Evolutionary conservation across 2,113 vertebrate genomes (phyloP), one percentile per base, ranked within the genome.

Genomic region (Peucedramus taeniatus): DNA sequence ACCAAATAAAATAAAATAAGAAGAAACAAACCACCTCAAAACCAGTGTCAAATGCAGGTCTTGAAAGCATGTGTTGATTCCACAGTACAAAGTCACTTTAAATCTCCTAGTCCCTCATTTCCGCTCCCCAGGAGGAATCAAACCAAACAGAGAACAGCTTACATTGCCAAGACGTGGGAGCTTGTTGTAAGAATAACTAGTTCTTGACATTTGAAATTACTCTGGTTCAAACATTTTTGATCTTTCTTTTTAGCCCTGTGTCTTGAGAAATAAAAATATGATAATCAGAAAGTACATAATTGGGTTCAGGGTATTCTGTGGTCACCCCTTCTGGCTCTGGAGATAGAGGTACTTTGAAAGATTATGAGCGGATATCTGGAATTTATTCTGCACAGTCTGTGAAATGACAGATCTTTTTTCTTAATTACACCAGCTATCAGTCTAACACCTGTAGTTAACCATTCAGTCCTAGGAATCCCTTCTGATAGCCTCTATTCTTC

Each of bases 401-500:
- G 96, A 96, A 96, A 91, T 87, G 93, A 93, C 91, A 96, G 91
- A 94, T 96, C 93, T 96, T 96, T 97, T 90, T 96, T 94, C 94
- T 96, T 97, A 97, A 97, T 96, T 97, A 96, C 59, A 74, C 60
- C 7, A 1, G 89, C 92, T 96, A 94, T 96, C 96, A 92, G 87
- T 81, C 84, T 94, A 96, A 94, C 79, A 95, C 92, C 95, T 96
- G 87, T 94, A 96, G 66, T 93, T 94, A 96, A 87, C 93, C 74
- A 50, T 94, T 91, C 90, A 87, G 89, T 91, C 89, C 79, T n/a
- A 92, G 87, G 89, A 93, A 94, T 96, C 56, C 72, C 90, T 93
- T 96, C 51, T 61, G 51, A 53, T 90, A 56, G 1, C 2, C 93
- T 94, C 95, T 87, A 53, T 89, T 80, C 42, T 94, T 92, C 66